Evolutionary conservation across 2,888 invertebrate species (phyloP).

Genomic region (Gymnosoma rotundatum): DNA sequence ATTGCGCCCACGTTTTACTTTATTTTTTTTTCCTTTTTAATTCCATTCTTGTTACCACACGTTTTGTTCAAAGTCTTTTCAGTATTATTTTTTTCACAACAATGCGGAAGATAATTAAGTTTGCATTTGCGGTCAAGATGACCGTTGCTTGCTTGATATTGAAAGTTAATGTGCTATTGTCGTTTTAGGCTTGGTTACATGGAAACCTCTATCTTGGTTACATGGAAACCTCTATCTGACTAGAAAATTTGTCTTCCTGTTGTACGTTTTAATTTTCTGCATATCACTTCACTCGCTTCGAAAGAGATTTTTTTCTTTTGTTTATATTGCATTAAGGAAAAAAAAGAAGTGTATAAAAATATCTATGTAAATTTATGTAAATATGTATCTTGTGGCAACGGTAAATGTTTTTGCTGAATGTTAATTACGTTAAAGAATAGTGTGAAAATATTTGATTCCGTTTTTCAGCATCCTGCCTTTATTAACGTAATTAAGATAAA

Average conservation of each 20-base stretch:
- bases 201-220: constrained; percentile 10
- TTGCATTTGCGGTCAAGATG: constrained; percentile 71
- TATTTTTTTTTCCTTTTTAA: background rate
- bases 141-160: constrained; percentile 43
- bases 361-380: constrained; percentile 56
- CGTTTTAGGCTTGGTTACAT: constrained; percentile 30
- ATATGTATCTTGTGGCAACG: constrained; percentile 60
- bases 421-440: constrained; percentile 60
- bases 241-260: constrained; percentile 40
- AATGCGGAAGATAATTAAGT: constrained; percentile 72
- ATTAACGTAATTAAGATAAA: constrained; percentile 36
- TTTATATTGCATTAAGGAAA: background rate
- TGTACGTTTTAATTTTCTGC: constrained; percentile 5
- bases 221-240: constrained; percentile 9
- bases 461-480: constrained; percentile 11
- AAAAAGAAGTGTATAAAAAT: background rate
- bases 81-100: constrained; percentile 47
- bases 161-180: constrained; percentile 23
- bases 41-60: background rate
- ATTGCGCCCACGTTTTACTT: constrained; percentile 48
- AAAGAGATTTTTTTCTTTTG: constrained; percentile 37
- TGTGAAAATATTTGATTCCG: constrained; percentile 53
- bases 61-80: constrained; percentile 21
- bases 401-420: constrained; percentile 56
- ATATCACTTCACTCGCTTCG: constrained; percentile 25